Conservation (phyloP, 1,140 invertebrate species). For the Sminthurides bifidus region DNA sequence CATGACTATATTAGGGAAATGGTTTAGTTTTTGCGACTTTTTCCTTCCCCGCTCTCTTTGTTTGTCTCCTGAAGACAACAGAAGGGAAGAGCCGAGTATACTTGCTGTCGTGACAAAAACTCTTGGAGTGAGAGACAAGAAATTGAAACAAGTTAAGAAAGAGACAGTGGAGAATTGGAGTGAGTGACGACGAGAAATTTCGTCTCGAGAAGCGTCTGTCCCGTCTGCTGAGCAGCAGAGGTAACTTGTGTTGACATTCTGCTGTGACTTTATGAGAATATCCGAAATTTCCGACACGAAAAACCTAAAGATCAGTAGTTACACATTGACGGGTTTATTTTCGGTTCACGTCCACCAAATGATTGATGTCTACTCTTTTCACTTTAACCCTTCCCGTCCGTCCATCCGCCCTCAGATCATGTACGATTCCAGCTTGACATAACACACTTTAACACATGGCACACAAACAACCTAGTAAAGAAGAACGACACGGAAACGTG, state of each 20-base stretch:
- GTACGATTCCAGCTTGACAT: not conserved
- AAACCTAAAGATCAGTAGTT: slow-evolving; percentile 18
- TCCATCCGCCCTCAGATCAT: not conserved
- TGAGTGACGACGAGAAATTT: no score
- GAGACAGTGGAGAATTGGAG: no score
- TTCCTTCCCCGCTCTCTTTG: no score
- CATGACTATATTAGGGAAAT: no score
- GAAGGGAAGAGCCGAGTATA: no score
- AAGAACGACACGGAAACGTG: not conserved
- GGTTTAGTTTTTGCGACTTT: no score
- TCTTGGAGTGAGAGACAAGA: not conserved
- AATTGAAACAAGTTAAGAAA: not conserved
- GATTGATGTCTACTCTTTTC: slow-evolving; percentile 31
- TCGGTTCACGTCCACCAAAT: slow-evolving; percentile 25
- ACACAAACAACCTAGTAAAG: not conserved
- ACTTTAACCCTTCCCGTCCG: slow-evolving; percentile 10
- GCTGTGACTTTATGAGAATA: slow-evolving; percentile 18
- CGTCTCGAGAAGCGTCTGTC: no score
- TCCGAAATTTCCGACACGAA: slow-evolving; percentile 4
- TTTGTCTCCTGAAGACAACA: no score
- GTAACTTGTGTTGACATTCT: no score
- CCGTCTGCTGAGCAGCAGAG: no score
- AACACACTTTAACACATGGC: not conserved
- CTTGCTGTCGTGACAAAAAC: no score
- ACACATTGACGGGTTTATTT: slow-evolving; percentile 28